phyloP scores from a whole-genome alignment of 2,888 invertebrate genomes.

The Urechis unicinctus region DNA sequence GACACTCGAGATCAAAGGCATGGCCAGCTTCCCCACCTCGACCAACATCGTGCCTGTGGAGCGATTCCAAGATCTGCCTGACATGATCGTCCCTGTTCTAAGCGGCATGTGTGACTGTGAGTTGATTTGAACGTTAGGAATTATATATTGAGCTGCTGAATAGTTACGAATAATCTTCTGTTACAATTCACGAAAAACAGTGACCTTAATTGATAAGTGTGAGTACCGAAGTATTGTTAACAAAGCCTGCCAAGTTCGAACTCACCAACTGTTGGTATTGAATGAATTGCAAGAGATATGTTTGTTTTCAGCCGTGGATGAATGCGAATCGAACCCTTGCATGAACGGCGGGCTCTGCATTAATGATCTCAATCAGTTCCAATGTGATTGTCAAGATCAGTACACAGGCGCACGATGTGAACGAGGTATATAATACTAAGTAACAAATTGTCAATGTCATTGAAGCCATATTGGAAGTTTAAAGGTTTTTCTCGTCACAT shows the following conservation, averaged over 20 bases:
- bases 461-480: not conserved
- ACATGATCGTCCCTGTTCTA: slow-evolving; percentile 1
- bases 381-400: slow-evolving; percentile 33
- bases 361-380: slow-evolving; percentile 29
- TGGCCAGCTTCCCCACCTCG: slow-evolving; percentile 14
- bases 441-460: not conserved
- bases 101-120: slow-evolving; percentile 14
- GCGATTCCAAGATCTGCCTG: slow-evolving; percentile 9
- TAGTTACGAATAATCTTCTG: no score
- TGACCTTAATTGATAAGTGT: no score
- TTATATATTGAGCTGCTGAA: not conserved
- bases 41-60: slow-evolving; percentile 14
- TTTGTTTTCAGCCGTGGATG: slow-evolving; percentile 25
- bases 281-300: not conserved
- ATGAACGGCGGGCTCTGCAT: slow-evolving; percentile 72
- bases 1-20: slow-evolving; percentile 16
- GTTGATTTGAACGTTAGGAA: no score
- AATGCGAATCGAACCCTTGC: slow-evolving; percentile 82
- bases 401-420: slow-evolving; percentile 37
- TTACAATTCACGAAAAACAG: no score
- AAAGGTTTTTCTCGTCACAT: not conserved
- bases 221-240: no score
- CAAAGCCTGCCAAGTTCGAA: no score
- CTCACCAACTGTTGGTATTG: no score
- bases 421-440: slow-evolving; percentile 8